phyloP scores from a whole-genome alignment of 2,888 invertebrate genomes.

The Patella caerulea region DNA sequence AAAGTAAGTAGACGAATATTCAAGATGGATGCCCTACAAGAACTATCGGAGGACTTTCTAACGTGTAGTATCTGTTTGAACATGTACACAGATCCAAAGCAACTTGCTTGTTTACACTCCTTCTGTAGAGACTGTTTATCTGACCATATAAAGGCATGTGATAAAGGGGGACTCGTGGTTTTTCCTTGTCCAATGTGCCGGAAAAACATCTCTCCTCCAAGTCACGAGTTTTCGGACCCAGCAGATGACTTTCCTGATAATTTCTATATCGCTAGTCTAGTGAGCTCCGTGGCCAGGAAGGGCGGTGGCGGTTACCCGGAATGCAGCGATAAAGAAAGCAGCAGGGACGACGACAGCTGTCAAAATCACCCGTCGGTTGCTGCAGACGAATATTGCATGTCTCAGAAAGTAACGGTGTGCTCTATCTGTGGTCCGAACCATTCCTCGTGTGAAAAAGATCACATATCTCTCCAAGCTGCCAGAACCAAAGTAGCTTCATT shows the following conservation, averaged over 20 bases:
- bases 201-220: constrained; percentile 41
- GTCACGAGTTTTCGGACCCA: constrained; percentile 39
- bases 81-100: constrained; percentile 41
- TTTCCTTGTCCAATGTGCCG: constrained; percentile 48
- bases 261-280: constrained; percentile 44
- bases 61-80: constrained; percentile 47
- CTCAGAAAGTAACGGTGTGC: constrained; percentile 4
- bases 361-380: constrained; percentile 7
- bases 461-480: constrained; percentile 9
- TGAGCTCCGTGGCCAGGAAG: constrained; percentile 27
- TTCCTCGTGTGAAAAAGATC: constrained; percentile 5
- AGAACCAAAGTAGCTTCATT: not conserved
- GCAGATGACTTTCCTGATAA: constrained; percentile 41
- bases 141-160: constrained; percentile 42
- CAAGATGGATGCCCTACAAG: constrained; percentile 19
- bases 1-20: not conserved
- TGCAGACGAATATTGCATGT: constrained; percentile 12
- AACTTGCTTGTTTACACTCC: constrained; percentile 47
- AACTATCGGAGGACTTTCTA: constrained; percentile 34
- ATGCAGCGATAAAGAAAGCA: not conserved
- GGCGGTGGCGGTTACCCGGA: not conserved
- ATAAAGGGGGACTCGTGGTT: constrained; percentile 38
- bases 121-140: constrained; percentile 49
- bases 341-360: constrained; percentile 11
- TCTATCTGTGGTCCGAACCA: constrained; percentile 8